A percentile compares a stretch with the other conserved stretches of the same genome.
phyloP scores from a whole-genome alignment of 2,797 vertebrate species.

The Gallinago nigripennis region DNA sequence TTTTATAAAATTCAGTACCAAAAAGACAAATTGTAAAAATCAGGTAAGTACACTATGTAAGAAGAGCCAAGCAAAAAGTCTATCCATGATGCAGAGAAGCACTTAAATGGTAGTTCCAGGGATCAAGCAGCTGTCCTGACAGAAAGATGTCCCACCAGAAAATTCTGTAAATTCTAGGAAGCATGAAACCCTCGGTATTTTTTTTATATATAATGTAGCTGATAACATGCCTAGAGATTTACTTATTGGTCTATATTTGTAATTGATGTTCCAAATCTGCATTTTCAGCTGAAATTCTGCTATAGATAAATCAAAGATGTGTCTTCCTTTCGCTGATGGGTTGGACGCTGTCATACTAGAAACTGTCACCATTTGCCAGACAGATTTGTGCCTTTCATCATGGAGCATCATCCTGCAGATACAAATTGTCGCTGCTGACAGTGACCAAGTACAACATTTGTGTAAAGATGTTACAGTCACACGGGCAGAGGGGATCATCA shows the following conservation, averaged over 20 bases:
- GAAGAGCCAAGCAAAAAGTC: not conserved
- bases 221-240: not conserved
- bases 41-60: not conserved
- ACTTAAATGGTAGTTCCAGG: not conserved
- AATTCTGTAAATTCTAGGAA: not conserved
- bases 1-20: not conserved
- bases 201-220: not conserved
- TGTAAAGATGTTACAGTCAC: not conserved
- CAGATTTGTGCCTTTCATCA: not conserved
- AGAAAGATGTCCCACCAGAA: not conserved
- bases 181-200: not conserved
- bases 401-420: not conserved
- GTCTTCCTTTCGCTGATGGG: not conserved
- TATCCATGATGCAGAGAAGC: not conserved
- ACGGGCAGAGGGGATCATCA: accelerated
- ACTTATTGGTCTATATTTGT: not conserved
- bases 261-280: not conserved
- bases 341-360: not conserved
- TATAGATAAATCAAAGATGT: not conserved
- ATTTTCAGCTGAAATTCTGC: not conserved
- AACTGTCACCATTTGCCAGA: not conserved
- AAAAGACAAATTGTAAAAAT: not conserved
- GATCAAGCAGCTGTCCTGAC: not conserved
- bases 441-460: not conserved
- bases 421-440: not conserved